These are phyloP conservation scores for Sphinx pinastri DNA, from an alignment of 2,888 invertebrate genomes.

Conservation along the genomic window DNA sequence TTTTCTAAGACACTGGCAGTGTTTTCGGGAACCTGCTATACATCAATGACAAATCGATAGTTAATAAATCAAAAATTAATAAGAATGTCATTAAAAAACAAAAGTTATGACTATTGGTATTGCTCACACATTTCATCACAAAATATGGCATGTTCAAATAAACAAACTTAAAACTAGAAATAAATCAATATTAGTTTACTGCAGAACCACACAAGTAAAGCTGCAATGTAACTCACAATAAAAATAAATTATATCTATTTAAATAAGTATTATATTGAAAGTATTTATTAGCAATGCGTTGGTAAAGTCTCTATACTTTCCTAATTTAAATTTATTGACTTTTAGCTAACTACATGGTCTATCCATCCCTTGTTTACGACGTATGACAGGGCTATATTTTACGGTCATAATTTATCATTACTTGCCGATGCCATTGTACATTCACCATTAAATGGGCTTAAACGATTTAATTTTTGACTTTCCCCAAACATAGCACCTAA, in stretches of 20 bases:
- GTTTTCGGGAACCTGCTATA: too few relatives aligned
- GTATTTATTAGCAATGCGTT: slow-evolving; percentile 15
- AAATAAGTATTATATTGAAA: slow-evolving; percentile 35
- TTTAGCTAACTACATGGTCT: slow-evolving; percentile 36
- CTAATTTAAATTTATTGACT: slow-evolving; percentile 36
- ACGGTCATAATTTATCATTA: slow-evolving; percentile 60
- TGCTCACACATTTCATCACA: too few relatives aligned
- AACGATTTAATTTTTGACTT: slow-evolving; percentile 78
- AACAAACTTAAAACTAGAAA: not conserved
- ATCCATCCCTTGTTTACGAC: slow-evolving; percentile 45
- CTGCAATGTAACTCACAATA: not conserved
- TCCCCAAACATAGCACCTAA: slow-evolving; percentile 76
- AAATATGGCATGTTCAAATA: too few relatives aligned
- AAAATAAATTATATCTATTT: not conserved
- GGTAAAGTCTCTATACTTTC: slow-evolving; percentile 28
- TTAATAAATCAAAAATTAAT: too few relatives aligned
- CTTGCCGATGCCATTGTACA: slow-evolving; percentile 59
- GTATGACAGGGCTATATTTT: slow-evolving; percentile 45
- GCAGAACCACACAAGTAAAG: not conserved
- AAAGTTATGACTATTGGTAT: too few relatives aligned
- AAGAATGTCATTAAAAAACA: too few relatives aligned
- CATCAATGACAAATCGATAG: too few relatives aligned
- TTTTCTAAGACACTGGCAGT: too few relatives aligned
- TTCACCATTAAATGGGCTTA: slow-evolving; percentile 73
- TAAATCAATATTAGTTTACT: not conserved